These are phyloP conservation scores for Montipora sp. DNA, from an alignment of 64 coral and sea anemone genomes.

Conservation along the genomic window DNA sequence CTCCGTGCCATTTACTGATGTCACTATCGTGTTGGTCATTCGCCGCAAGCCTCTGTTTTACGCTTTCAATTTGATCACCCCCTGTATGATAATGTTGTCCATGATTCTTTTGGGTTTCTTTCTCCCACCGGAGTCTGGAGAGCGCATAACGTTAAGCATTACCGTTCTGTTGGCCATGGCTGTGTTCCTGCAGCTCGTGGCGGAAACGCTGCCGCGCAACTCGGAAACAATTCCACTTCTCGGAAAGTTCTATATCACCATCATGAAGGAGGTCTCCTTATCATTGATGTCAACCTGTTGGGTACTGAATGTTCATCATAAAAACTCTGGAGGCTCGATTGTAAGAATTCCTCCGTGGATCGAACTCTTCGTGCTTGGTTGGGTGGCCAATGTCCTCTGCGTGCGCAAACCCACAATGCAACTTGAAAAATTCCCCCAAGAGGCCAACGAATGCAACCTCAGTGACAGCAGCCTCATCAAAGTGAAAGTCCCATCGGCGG, in stretches of 20 bases:
- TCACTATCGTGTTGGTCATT: conserved; percentile 70
- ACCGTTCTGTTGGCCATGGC: conserved; percentile 85
- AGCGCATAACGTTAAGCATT: conserved; percentile 82
- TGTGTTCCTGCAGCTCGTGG: conserved; percentile 72
- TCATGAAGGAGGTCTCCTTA: conserved; percentile 79
- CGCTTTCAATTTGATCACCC: conserved; percentile 79
- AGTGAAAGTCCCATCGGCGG: conserved; percentile 16
- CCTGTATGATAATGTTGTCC: conserved; percentile 79
- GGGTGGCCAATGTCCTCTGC: conserved; percentile 66
- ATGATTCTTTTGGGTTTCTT: conserved; percentile 80
- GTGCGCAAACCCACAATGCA: conserved; percentile 39
- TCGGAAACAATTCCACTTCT: conserved; percentile 76
- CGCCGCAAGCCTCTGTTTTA: conserved; percentile 84
- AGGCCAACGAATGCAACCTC: background rate
- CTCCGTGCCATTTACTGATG: conserved; percentile 50
- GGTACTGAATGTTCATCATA: conserved; percentile 80
- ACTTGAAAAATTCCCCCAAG: background rate
- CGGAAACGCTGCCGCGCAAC: conserved; percentile 74
- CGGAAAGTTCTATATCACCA: conserved; percentile 84
- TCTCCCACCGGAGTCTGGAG: conserved; percentile 77
- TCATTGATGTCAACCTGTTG: conserved; percentile 81
- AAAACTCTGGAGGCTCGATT: conserved; percentile 60
- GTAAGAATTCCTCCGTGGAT: conserved; percentile 73
- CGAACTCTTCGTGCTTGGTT: conserved; percentile 61
- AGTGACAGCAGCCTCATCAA: background rate